These are phyloP conservation scores for Passer montanus DNA, from an alignment of 2,113 vertebrate genomes.

Conservation along the genomic window DNA sequence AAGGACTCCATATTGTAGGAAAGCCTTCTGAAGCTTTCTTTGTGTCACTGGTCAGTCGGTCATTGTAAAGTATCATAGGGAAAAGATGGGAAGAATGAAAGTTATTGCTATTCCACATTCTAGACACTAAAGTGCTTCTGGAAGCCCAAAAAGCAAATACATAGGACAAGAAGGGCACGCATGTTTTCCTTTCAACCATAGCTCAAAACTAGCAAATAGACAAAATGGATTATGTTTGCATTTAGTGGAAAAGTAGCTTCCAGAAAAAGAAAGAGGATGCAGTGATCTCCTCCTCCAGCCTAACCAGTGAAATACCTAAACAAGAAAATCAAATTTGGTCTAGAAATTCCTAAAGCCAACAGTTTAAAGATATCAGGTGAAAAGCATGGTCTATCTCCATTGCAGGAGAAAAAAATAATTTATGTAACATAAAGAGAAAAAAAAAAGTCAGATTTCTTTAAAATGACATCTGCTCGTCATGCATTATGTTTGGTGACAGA, in stretches of 20 bases:
- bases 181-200: not conserved
- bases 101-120: not conserved
- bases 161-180: not conserved
- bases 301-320: not conserved
- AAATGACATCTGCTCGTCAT: conserved; percentile 33
- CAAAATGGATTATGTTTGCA: not conserved
- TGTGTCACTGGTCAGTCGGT: not conserved
- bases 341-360: not conserved
- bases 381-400: not conserved
- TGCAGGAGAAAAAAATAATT: not conserved
- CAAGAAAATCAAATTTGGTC: not conserved
- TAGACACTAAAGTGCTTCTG: not conserved
- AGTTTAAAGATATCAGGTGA: not conserved
- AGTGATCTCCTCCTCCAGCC: not conserved
- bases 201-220: not conserved
- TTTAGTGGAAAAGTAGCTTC: not conserved
- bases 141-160: not conserved
- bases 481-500: conserved; percentile 23
- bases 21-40: not conserved
- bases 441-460: not conserved
- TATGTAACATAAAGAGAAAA: not conserved
- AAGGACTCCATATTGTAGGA: not conserved
- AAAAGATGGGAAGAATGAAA: not conserved
- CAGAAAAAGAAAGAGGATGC: not conserved
- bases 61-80: not conserved